Conservation (phyloP, 2,113 vertebrate genomes). For the Barbus barbus region DNA sequence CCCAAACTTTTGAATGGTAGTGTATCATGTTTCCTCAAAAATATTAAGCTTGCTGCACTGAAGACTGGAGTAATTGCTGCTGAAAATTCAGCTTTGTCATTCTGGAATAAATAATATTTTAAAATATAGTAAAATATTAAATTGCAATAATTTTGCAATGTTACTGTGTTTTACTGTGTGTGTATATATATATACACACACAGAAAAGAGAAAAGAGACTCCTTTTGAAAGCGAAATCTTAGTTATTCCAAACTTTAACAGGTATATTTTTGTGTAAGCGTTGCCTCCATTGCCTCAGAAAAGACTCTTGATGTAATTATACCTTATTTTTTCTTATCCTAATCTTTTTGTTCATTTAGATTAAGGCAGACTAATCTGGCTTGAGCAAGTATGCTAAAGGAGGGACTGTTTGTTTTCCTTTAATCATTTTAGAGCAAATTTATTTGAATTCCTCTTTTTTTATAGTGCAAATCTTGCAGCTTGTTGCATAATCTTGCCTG, state of each 20-base stretch:
- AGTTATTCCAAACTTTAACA: neutral
- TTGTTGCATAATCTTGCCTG: neutral
- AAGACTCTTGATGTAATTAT: neutral
- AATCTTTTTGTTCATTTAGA: constrained; percentile 4
- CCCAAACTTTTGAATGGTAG: too few species aligned
- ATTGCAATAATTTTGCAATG: too few species aligned
- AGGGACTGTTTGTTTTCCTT: neutral
- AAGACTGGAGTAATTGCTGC: too few species aligned
- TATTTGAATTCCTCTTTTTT: constrained; percentile 19
- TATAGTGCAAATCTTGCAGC: neutral
- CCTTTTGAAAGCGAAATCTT: too few species aligned
- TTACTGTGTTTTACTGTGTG: too few species aligned
- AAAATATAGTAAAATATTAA: too few species aligned
- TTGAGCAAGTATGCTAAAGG: neutral
- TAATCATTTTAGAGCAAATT: neutral
- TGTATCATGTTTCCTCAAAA: too few species aligned
- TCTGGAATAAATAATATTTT: too few species aligned
- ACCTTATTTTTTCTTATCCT: neutral
- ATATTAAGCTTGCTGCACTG: too few species aligned
- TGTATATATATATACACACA: too few species aligned
- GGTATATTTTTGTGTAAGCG: neutral
- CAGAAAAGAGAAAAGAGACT: too few species aligned
- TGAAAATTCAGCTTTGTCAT: too few species aligned
- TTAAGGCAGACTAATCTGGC: constrained; percentile 5
- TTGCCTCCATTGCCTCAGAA: neutral